Conservation (phyloP, 2,888 invertebrate genomes). For the Luperina testacea region DNA sequence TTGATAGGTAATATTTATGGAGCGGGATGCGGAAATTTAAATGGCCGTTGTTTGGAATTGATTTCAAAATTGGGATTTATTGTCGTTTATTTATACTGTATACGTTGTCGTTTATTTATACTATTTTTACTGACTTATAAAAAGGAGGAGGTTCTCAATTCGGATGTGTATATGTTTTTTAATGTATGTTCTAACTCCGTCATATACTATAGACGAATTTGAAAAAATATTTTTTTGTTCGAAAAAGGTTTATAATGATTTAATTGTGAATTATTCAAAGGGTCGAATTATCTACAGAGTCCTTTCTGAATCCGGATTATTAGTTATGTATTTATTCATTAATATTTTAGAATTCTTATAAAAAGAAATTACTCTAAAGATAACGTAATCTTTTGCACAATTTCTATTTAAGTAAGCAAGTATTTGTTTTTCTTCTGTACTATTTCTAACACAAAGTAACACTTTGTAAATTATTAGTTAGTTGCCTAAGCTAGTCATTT, state of each 20-base stretch:
- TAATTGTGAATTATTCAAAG: slow-evolving; percentile 21
- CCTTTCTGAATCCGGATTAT: neutral
- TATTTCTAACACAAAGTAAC: slow-evolving; percentile 32
- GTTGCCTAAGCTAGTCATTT: slow-evolving; percentile 36
- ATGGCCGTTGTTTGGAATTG: slow-evolving; percentile 26
- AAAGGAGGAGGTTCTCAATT: too few species aligned
- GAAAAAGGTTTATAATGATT: neutral
- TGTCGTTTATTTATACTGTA: neutral
- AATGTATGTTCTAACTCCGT: too few species aligned
- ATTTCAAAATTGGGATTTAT: slow-evolving; percentile 15
- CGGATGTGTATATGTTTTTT: too few species aligned
- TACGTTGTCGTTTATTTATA: too few species aligned
- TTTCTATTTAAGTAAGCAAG: slow-evolving; percentile 1
- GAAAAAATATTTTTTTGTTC: too few species aligned
- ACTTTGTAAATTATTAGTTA: slow-evolving; percentile 40
- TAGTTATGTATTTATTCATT: neutral
- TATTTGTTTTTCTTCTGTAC: slow-evolving; percentile 9
- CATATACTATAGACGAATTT: too few species aligned
- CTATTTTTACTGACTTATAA: too few species aligned
- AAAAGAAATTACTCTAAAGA: neutral
- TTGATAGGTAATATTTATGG: slow-evolving; percentile 35
- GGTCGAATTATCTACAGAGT: neutral
- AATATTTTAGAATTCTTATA: neutral
- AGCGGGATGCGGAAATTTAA: slow-evolving; percentile 19
- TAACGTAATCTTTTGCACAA: neutral